These are phyloP conservation scores for Diplodus puntazzo DNA, from an alignment of 2,797 vertebrate species.

Conservation along the genomic window DNA sequence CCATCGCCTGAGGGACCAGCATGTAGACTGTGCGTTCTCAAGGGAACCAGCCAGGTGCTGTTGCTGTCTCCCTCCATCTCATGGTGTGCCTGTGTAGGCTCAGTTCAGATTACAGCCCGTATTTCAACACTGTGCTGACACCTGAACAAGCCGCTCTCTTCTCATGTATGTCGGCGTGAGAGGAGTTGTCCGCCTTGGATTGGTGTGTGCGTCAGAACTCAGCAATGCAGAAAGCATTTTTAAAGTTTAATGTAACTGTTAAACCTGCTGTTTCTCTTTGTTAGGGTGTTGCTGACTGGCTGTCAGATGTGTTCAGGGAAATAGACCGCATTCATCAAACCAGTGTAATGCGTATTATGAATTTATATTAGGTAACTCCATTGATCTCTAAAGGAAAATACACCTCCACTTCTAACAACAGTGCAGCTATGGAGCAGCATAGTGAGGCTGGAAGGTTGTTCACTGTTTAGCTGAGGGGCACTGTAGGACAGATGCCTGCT, in stretches of 20 bases:
- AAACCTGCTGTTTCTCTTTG: slow-evolving; percentile 6
- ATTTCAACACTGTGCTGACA: slow-evolving; percentile 18
- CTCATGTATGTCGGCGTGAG: background rate
- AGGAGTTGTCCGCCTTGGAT: background rate
- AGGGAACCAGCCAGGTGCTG: slow-evolving; percentile 25
- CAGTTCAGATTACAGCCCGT: slow-evolving; percentile 51
- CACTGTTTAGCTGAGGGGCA: background rate
- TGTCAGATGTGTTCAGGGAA: slow-evolving; percentile 10
- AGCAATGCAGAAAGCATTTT: slow-evolving; percentile 28
- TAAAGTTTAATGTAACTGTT: slow-evolving; percentile 9
- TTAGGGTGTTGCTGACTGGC: background rate
- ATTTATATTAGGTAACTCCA: background rate
- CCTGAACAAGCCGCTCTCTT: slow-evolving; percentile 23
- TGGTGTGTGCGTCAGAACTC: slow-evolving; percentile 23
- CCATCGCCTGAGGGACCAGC: slow-evolving; percentile 15
- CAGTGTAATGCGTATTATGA: background rate
- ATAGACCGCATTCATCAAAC: background rate
- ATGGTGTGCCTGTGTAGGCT: slow-evolving; percentile 19
- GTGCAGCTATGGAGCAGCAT: background rate
- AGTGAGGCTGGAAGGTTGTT: background rate
- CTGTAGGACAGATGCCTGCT: too few species aligned
- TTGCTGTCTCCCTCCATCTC: slow-evolving; percentile 2
- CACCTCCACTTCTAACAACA: background rate
- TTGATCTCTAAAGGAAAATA: background rate
- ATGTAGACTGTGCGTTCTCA: slow-evolving; percentile 34